Conservation (phyloP, 2,888 invertebrate species). For the Glaucopsyche alexis region DNA sequence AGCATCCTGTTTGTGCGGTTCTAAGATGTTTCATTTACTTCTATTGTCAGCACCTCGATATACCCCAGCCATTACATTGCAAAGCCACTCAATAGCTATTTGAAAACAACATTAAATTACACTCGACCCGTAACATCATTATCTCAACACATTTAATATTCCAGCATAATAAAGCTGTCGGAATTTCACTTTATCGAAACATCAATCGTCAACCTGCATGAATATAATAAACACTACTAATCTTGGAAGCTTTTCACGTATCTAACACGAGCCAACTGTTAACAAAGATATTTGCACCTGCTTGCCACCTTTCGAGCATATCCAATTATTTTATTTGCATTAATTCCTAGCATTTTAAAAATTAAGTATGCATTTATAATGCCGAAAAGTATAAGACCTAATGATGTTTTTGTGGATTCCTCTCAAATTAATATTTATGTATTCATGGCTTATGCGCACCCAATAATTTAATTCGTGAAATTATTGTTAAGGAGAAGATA, state of each 20-base stretch:
- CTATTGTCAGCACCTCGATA: slow-evolving; percentile 27
- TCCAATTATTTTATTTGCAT: slow-evolving; percentile 10
- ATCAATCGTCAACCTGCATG: slow-evolving; percentile 11
- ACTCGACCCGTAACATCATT: neutral
- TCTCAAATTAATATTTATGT: neutral
- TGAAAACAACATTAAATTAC: slow-evolving; percentile 6
- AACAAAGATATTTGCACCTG: neutral
- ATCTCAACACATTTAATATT: slow-evolving; percentile 17
- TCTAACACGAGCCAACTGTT: slow-evolving; percentile 10
- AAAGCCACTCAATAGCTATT: slow-evolving; percentile 1
- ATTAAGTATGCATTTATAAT: neutral
- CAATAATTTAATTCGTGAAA: slow-evolving; percentile 8
- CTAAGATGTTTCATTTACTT: slow-evolving; percentile 36
- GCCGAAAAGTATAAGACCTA: neutral
- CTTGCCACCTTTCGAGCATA: neutral
- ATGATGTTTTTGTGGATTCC: neutral
- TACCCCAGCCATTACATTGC: neutral
- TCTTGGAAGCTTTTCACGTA: slow-evolving; percentile 18
- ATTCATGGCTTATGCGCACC: neutral
- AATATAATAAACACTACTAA: slow-evolving; percentile 6
- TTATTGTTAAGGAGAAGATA: neutral
- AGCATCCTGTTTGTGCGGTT: slow-evolving; percentile 40
- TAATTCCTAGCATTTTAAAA: slow-evolving; percentile 1
- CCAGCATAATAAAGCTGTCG: slow-evolving; percentile 9
- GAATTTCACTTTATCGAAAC: slow-evolving; percentile 17